Conservation (phyloP, 2,797 vertebrate genomes). For the Amphiprion clarkii region DNA sequence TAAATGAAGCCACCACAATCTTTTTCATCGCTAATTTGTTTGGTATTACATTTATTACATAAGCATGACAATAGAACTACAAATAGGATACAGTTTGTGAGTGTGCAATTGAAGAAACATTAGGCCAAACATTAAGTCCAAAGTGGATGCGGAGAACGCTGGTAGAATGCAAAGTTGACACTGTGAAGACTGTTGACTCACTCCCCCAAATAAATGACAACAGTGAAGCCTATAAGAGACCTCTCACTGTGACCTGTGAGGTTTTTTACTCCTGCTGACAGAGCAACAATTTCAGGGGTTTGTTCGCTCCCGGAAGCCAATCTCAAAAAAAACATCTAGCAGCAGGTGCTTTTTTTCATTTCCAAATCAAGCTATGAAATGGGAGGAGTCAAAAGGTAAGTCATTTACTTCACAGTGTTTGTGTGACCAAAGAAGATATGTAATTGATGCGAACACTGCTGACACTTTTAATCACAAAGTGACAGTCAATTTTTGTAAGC, state of each 20-base stretch:
- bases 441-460: constrained; percentile 2
- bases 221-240: constrained; percentile 63
- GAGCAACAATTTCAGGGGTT: constrained; percentile 25
- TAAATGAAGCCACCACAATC: constrained; percentile 16
- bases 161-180: constrained; percentile 64
- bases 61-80: not conserved
- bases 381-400: constrained; percentile 73
- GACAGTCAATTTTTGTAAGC: not conserved
- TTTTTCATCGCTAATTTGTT: not conserved
- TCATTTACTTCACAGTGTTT: not conserved
- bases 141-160: constrained; percentile 29
- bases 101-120: constrained; percentile 11
- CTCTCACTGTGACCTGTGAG: constrained; percentile 37
- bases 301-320: constrained; percentile 25
- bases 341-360: constrained; percentile 10
- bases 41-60: not conserved
- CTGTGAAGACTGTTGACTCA: constrained; percentile 65
- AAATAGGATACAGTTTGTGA: not conserved
- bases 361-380: constrained; percentile 58
- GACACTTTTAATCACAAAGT: not conserved
- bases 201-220: constrained; percentile 65
- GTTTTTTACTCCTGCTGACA: constrained; percentile 42
- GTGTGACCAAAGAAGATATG: not conserved
- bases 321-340: constrained; percentile 37
- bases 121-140: constrained; percentile 11